Base-by-base conservation (phyloP, 2,888 invertebrate species). In the Tetranychus piercei region DNA sequence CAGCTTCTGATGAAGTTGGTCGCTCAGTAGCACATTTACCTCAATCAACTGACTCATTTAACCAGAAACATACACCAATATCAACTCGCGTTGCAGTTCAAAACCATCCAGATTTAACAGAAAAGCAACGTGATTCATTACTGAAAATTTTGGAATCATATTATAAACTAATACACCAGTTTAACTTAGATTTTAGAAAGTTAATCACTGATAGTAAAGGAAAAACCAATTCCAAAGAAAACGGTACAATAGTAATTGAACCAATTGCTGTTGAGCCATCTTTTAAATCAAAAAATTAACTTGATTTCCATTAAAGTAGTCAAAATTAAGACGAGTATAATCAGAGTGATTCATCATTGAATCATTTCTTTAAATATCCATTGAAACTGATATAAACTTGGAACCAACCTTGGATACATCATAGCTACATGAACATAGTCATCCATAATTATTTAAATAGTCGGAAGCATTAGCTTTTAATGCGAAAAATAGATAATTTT, bases 81-180 rank as follows among this genome's bases (percentile, higher is more conserved):
- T 20, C 20, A 20, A 69, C 69, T 20, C 69, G 69, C 5, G 23
- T 11, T 9, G 69, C 69, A 69, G 69, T 69, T 20, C 23, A 23
- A 20, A 23, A 69, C 8, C 69, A 69, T 34, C 69, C 69, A 5
- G 69, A 69, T 23, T 23, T 69, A 69, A 23, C 69, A 23, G 69
- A 23, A n/a, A 20, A 69, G 11, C 69, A 69, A 9, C 4, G 69
- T 20, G 69, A 69, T 20, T 23, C 69, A 7, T 22, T 69, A 22
- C 9, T 69, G 69, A 69, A 69, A 69, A 69, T 69, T 69, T 23
- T 69, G 11, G 69, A 69, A 69, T 23, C 22, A 20, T 69, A 69
- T 69, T 69, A 69, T 22, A 20, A 23, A 20, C 22, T 69, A 22
- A 69, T 69, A 23, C n/a, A 69, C 34, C 69, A 69, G 20, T 69